Percentiles rank a stretch among this genome's conserved stretches.
These are phyloP conservation scores for Osedax frankpressi DNA, from an alignment of 2,888 invertebrate species.

Conservation along the genomic window DNA sequence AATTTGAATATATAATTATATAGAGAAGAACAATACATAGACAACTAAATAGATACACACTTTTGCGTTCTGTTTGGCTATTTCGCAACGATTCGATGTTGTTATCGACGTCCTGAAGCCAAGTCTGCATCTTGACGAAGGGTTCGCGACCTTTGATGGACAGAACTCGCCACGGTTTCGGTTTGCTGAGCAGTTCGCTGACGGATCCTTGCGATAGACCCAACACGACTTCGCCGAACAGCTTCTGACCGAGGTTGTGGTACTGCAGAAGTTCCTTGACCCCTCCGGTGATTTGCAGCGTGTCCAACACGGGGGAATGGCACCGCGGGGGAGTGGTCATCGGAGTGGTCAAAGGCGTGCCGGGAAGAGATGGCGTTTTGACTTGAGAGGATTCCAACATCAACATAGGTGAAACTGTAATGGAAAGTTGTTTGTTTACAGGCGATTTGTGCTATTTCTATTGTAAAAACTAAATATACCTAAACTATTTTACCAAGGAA, in stretches of 20 bases:
- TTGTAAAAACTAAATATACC: too few relatives aligned
- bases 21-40: too few relatives aligned
- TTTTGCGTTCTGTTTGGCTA: constrained; percentile 45
- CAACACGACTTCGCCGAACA: constrained; percentile 90
- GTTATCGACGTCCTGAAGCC: constrained; percentile 80
- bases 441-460: too few relatives aligned
- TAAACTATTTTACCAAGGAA: too few relatives aligned
- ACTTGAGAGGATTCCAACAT: neutral
- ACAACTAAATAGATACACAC: too few relatives aligned
- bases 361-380: neutral
- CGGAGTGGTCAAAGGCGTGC: neutral
- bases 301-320: constrained; percentile 63
- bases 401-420: neutral
- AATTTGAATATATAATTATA: too few relatives aligned
- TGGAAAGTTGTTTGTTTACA: too few relatives aligned
- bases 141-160: constrained; percentile 87
- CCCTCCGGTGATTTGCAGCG: constrained; percentile 85
- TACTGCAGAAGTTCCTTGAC: constrained; percentile 90
- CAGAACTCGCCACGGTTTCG: constrained; percentile 97
- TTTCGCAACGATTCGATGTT: constrained; percentile 78
- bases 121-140: constrained; percentile 59
- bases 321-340: neutral
- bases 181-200: constrained; percentile 88
- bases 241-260: constrained; percentile 92
- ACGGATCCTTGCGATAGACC: constrained; percentile 85